Conservation (phyloP, 1,140 invertebrate genomes). For the Drosophila oshimai region DNA sequence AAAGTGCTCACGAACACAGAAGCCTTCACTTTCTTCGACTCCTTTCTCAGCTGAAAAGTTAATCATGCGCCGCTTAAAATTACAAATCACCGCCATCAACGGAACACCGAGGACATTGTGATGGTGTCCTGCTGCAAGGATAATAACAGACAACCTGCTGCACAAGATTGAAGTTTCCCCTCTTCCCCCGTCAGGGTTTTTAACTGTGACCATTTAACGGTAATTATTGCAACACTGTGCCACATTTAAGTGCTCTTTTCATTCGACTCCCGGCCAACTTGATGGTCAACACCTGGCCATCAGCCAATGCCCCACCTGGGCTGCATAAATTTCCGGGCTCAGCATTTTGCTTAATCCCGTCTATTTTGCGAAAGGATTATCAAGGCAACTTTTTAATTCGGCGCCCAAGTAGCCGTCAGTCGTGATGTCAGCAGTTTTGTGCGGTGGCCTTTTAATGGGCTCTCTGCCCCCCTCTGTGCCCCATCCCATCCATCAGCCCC, state of each 20-base stretch:
- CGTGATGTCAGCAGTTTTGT: constrained; percentile 76
- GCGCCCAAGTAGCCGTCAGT: constrained; percentile 35
- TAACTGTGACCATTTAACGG: constrained; percentile 76
- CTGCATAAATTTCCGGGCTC: constrained; percentile 73
- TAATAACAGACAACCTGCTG: constrained; percentile 66
- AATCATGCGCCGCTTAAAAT: constrained; percentile 75
- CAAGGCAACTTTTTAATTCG: constrained; percentile 80
- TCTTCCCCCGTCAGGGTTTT: constrained; percentile 53
- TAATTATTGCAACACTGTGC: constrained; percentile 80
- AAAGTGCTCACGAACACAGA: background rate
- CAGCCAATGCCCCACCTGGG: constrained; percentile 43
- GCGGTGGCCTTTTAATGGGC: constrained; percentile 70
- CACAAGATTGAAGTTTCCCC: constrained; percentile 25
- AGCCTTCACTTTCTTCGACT: background rate
- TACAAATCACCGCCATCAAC: constrained; percentile 75
- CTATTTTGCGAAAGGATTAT: constrained; percentile 81
- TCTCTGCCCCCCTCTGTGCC: background rate
- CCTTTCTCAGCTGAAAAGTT: constrained; percentile 41
- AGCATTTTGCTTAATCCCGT: constrained; percentile 78
- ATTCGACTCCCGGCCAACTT: constrained; percentile 11
- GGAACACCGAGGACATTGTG: constrained; percentile 21
- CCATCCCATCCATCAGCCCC: background rate
- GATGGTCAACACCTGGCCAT: constrained; percentile 43
- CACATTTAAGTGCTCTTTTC: constrained; percentile 69
- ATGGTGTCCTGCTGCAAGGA: constrained; percentile 39